Percentiles rank a stretch among this genome's conserved stretches.
Evolutionary conservation across 1,140 invertebrate genomes (phyloP).

Genomic region (Portunus trituberculatus): DNA sequence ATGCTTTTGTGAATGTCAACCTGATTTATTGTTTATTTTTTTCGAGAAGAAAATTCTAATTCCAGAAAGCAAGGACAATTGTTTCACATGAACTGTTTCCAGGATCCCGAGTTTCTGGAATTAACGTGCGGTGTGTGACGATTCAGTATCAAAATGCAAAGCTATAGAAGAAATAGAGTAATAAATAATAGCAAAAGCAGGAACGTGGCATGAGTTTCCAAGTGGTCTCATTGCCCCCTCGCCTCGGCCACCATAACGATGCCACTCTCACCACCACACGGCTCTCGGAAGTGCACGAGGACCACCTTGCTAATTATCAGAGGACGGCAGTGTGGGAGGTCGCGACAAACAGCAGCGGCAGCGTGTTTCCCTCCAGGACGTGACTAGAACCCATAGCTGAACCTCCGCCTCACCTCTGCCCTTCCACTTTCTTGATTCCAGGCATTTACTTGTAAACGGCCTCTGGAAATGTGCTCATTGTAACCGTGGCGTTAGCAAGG

Average conservation of each 20-base stretch:
- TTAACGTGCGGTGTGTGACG: not conserved
- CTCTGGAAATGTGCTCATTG: constrained; percentile 38
- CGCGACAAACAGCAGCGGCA: not conserved
- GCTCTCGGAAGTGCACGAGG: not conserved
- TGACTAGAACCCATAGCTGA: constrained; percentile 27
- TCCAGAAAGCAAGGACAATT: not conserved
- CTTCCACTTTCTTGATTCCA: constrained; percentile 38
- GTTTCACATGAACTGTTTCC: not conserved
- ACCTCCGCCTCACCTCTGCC: not conserved
- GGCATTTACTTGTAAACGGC: constrained; percentile 55
- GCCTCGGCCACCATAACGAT: no score
- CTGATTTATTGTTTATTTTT: not conserved
- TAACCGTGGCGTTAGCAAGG: not conserved
- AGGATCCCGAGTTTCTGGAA: not conserved
- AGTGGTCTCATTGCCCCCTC: not conserved
- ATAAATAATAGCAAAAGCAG: not conserved
- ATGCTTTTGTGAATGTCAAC: not conserved
- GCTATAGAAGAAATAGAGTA: not conserved
- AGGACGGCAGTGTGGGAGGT: not conserved
- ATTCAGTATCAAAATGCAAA: not conserved
- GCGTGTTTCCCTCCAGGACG: not conserved
- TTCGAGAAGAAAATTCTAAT: not conserved
- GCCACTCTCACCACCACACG: not conserved
- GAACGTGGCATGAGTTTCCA: not conserved
- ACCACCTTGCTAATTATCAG: not conserved